Evolutionary conservation across 2,797 vertebrate genomes (phyloP).

Genomic region (Poecilia velifera): DNA sequence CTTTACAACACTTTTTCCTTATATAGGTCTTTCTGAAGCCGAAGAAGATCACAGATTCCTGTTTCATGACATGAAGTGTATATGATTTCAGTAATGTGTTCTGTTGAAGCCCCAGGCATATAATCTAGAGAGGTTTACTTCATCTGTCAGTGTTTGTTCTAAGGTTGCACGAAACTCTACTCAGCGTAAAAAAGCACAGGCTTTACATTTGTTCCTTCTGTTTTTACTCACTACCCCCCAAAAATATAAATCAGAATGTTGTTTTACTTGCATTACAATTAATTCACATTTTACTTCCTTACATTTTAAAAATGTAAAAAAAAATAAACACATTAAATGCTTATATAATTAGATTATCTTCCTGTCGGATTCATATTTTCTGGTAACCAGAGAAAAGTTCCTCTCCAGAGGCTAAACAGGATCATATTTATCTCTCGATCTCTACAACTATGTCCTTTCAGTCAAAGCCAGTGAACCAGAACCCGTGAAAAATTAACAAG

Average conservation of each 20-base stretch:
- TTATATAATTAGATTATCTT: background rate
- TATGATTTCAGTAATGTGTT: slow-evolving; percentile 16
- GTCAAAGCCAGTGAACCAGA: slow-evolving; percentile 18
- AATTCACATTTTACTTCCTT: background rate
- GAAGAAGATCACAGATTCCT: background rate
- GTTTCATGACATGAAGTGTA: slow-evolving; percentile 13
- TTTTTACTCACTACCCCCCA: background rate
- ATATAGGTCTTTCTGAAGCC: background rate
- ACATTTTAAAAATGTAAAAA: background rate
- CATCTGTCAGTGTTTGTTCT: background rate
- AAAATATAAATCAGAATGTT: background rate
- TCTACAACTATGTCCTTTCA: slow-evolving; percentile 12
- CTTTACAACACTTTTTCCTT: background rate
- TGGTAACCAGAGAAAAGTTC: background rate
- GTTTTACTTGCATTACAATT: background rate
- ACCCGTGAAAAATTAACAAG: slow-evolving; percentile 38
- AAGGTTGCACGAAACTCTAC: background rate
- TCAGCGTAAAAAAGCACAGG: background rate
- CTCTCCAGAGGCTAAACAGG: background rate
- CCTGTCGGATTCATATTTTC: background rate
- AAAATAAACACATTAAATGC: background rate
- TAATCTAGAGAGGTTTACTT: background rate
- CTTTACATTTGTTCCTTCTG: background rate
- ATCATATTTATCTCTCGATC: slow-evolving; percentile 2
- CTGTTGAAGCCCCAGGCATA: background rate